Base-by-base conservation (phyloP, 2,888 invertebrate genomes). In the Hemicrepidius hirtus region DNA sequence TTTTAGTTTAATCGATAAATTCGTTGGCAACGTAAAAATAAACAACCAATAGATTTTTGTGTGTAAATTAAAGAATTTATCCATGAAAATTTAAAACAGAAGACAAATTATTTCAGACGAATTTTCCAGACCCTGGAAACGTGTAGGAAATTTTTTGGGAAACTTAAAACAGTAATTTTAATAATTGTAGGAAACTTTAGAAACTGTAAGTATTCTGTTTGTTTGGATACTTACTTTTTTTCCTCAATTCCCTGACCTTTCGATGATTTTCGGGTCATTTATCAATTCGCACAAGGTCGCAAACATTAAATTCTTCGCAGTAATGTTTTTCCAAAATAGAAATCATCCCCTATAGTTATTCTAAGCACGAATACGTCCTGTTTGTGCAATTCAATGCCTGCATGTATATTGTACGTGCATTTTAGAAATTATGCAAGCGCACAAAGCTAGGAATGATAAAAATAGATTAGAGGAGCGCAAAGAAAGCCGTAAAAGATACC, bases 381-480 rank as follows among this genome's bases (percentile, higher is more conserved):
- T 6, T 46, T 28, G 13, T 53, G 53, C 53, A 53, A 32, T 53
- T 53, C 53, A 53, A 53, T 32, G 13, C 53, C 13, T 53, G 53
- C 53, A 53, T 7, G 12, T 3, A 5, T 21, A 21, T 21, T 10
- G 28, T 28, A 28, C 13, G 53, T 53, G 24, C 28, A 13, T 13
- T 28, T 3, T 53, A 21, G n/a, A 49, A 32, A 53, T 53, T 53
- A 53, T 53, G 53, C 53, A 53, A 53, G 53, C 12, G 28, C 53
- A 53, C 53, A 53, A 53, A 53, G 53, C 13, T 7, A 18, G 53
- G 32, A 32, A 32, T 53, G 32, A 53, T 32, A 53, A 53, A n/a
- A n/a, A n/a, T n/a, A n/a, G n/a, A n/a, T n/a, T 53, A 53, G 53
- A 9, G 10, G 21, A 53, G 12, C 9, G 53, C 12, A 53, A 53